Conservation (phyloP, 2,797 vertebrate species). For the Ctenosaura bakeri region DNA sequence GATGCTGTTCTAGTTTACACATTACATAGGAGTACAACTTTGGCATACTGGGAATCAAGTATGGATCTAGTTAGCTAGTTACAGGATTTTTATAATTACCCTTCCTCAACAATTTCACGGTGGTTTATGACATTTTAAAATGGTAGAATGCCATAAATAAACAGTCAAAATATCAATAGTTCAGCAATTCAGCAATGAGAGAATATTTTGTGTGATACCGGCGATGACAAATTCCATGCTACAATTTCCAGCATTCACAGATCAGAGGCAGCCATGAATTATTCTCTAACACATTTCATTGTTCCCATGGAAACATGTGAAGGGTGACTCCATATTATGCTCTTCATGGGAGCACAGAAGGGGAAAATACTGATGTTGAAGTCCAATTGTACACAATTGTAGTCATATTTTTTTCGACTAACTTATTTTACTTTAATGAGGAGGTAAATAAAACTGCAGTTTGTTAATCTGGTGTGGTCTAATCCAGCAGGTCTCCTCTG, state of each 20-base stretch:
- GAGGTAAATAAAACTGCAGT: not conserved
- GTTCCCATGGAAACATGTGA: slow-evolving; percentile 45
- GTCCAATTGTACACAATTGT: slow-evolving; percentile 23
- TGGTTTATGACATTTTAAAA: not conserved
- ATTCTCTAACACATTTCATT: slow-evolving; percentile 41
- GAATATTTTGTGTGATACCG: not conserved
- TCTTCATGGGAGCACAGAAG: slow-evolving; percentile 9
- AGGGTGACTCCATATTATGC: slow-evolving; percentile 16
- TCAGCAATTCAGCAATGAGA: not conserved
- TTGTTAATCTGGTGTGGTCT: not conserved
- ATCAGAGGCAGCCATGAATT: slow-evolving; percentile 33
- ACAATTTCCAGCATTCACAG: slow-evolving; percentile 33
- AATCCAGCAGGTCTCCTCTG: not conserved
- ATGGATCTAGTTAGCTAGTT: not conserved
- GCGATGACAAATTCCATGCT: slow-evolving; percentile 11
- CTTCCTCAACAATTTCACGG: not conserved
- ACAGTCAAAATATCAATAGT: not conserved
- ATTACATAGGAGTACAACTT: not conserved
- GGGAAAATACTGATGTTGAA: not conserved
- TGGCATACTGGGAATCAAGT: not conserved
- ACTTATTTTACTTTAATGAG: slow-evolving; percentile 4
- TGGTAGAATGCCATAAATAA: not conserved
- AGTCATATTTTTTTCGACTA: not conserved
- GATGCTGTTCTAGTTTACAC: not conserved
- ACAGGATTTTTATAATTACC: not conserved